Evolutionary conservation across 2,888 invertebrate species (phyloP), one percentile per base, ranked within the genome.

Genomic region (Leptura quadrifasciata): DNA sequence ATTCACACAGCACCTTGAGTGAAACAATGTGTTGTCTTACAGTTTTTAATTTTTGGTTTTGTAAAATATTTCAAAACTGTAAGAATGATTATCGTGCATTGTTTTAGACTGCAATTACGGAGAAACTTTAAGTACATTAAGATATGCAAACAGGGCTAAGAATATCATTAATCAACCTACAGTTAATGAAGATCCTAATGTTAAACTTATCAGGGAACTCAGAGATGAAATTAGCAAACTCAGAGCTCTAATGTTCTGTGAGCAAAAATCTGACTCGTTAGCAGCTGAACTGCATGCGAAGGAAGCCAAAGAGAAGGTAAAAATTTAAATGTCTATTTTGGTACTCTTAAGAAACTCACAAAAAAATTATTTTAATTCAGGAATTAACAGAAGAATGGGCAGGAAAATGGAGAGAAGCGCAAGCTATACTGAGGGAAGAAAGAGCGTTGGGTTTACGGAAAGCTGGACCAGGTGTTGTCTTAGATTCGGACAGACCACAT

Each of bases 401-500:
- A 12, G 96, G 97, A 87, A 97, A 97, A 87, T 97, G 97, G 97
- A 92, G 95, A 67, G 96, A 96, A 86, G 96, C 97, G 0, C 96
- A 97, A 87, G 94, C 94, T 83, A 97, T 97, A 82, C 89, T 96
- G 47, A 94, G 96, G 86, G 97, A 97, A 86, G 96, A 97, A 89
- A 94, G 95, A 86, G 95, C 96, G 4, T 90, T 97, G 27, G 97
- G 96, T 0, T 90, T 97, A 74, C 91, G 97, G 57, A 97, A 97
- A 89, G 95, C 96, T 58, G 96, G 96, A 0, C 93, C 95, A 0
- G 97, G 97, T 0, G 96, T 97, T 0, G 96, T 97, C 1, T 90
- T 97, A 65, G 96, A 97, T 88, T 97, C 97, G 0, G 96, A 97
- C 86, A 94, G 95, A 92, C 97, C 97, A 0, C 97, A 98, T 90